Evolutionary conservation across 2,797 vertebrate genomes (phyloP), one percentile per base, ranked within the genome.

Genomic region (Leptatherina wallacei): DNA sequence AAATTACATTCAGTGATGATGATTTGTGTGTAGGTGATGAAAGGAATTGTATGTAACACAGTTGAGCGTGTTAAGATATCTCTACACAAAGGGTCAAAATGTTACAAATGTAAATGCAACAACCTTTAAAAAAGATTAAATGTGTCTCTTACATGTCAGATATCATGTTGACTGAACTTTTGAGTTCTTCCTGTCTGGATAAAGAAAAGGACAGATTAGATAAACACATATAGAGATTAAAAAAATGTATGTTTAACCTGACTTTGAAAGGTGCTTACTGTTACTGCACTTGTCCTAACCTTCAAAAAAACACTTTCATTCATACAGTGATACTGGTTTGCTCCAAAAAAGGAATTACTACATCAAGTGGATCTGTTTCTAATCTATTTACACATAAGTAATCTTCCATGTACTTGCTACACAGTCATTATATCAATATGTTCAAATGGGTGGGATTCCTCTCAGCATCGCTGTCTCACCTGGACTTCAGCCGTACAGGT

Each of bases 111-210:
- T 20, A 5, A 44, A 44, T 44, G 6, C 42, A 65, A 62, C 0
- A 35, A 54, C 20, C 27, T 74, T 33, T 24, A 10, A 58, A 24
- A 32, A 80, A 51, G 38, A 51, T 83, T 62, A 66, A 77, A 82
- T 10, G 13, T 1, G 30, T 42, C n/a, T 60, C 94, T 94, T 91
- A 95, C 95, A 52, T 82, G 16, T 93, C 88, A 78, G 92, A 88
- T 74, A 95, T 89, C 69, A 89, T 56, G 47, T 22, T 82, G 62
- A 95, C 70, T 64, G 89, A 91, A 79, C 55, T 73, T 74, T 24
- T 89, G 57, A 95, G 85, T 54, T 93, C 85, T 72, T 94, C 93
- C 65, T 93, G 89, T 66, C 95, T 95, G 86, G 38, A 75, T 59
- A 33, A 40, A 83, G 61, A 80, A n/a, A 78, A 54, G 22, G 42